Conservation (phyloP, 2,113 vertebrate genomes). For the Corvus cornix region DNA sequence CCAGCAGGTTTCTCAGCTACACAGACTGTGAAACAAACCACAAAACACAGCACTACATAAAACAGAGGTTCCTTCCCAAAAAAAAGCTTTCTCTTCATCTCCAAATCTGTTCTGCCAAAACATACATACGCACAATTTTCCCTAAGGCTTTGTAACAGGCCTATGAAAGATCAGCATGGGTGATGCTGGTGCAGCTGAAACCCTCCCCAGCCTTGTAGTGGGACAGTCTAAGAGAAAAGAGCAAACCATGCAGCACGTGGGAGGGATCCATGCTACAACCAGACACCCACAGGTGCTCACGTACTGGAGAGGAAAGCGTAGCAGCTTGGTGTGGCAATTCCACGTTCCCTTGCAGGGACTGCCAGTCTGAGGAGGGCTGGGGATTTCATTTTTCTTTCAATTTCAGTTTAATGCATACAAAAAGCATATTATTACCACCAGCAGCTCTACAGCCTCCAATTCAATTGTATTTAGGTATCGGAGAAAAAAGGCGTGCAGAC, state of each 20-base stretch:
- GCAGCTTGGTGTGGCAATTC: neutral
- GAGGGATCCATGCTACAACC: neutral
- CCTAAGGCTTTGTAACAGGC: neutral
- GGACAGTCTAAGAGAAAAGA: neutral
- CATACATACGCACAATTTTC: neutral
- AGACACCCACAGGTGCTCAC: fast-evolving
- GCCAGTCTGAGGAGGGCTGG: neutral
- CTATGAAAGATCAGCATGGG: neutral
- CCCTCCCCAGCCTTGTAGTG: neutral
- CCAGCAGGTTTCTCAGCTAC: neutral
- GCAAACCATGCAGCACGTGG: neutral
- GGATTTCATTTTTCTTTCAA: neutral
- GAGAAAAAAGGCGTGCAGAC: neutral
- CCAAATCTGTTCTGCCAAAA: neutral
- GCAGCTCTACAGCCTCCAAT: neutral
- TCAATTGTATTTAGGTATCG: neutral
- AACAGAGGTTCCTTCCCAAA: neutral
- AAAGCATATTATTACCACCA: neutral
- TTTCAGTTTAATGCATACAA: neutral
- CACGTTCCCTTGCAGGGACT: neutral
- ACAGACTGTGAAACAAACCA: neutral
- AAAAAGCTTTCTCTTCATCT: neutral
- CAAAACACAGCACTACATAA: neutral
- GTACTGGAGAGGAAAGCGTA: neutral
- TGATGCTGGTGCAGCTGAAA: neutral